Evolutionary conservation across 2,888 invertebrate species (phyloP).

Genomic region (Tillus elongatus): DNA sequence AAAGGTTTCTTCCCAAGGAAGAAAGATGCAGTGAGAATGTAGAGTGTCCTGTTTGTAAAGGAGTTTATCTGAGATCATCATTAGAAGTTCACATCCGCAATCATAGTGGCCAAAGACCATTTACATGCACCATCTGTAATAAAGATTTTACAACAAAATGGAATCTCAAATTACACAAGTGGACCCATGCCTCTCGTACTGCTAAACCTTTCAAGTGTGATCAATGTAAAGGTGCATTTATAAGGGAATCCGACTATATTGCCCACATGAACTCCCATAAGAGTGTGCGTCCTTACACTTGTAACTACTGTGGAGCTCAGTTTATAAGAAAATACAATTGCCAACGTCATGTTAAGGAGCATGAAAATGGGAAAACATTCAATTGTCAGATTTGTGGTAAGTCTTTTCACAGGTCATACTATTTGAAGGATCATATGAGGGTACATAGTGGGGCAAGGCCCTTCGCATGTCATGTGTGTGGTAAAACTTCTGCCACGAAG

Average conservation of each 20-base stretch:
- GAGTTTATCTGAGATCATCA: conserved; percentile 69
- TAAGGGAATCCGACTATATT: conserved; percentile 68
- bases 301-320: conserved; percentile 82
- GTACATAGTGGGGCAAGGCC: conserved; percentile 76
- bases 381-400: conserved; percentile 56
- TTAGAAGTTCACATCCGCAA: conserved; percentile 71
- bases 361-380: conserved; percentile 68
- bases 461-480: conserved; percentile 79
- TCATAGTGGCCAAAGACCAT: conserved; percentile 69
- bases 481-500: conserved; percentile 81
- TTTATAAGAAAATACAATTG: conserved; percentile 85
- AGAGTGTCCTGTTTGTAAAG: conserved; percentile 69
- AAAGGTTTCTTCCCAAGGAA: conserved; percentile 58
- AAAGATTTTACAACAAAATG: conserved; percentile 83
- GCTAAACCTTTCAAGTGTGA: conserved; percentile 79
- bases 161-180: conserved; percentile 81
- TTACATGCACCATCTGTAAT: conserved; percentile 71
- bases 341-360: conserved; percentile 74
- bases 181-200: conserved; percentile 78
- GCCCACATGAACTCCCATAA: conserved; percentile 82
- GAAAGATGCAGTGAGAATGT: conserved; percentile 57
- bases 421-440: conserved; percentile 77
- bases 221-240: conserved; percentile 76
- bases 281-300: conserved; percentile 74
- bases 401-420: conserved; percentile 78